Evolutionary conservation across 1,140 invertebrate genomes (phyloP).

Genomic region (Leguminivora glycinivorella): DNA sequence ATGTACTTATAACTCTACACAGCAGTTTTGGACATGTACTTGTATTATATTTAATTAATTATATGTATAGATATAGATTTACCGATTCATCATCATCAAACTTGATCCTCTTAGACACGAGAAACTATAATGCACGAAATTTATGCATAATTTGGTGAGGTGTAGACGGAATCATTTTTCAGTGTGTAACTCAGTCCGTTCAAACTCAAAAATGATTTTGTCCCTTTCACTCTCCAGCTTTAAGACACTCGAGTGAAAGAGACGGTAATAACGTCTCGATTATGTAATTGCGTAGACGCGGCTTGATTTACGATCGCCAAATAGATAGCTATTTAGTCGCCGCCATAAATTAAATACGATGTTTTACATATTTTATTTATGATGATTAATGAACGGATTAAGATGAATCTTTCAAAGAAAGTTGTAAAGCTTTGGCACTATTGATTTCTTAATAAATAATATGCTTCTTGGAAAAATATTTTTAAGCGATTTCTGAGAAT

Average conservation of each 20-base stretch:
- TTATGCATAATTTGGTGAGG: neutral
- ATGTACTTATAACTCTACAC: too few relatives aligned
- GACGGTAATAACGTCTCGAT: neutral
- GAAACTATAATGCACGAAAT: too few relatives aligned
- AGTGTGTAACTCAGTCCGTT: neutral
- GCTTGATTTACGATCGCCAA: constrained; percentile 1
- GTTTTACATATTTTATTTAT: constrained; percentile 8
- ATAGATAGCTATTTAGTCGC: neutral
- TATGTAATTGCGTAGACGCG: neutral
- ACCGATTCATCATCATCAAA: too few relatives aligned
- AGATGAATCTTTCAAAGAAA: constrained; percentile 10
- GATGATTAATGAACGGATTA: constrained; percentile 10
- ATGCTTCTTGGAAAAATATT: neutral
- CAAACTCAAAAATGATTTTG: neutral
- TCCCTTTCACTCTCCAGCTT: neutral
- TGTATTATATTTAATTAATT: too few relatives aligned
- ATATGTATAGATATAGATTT: too few relatives aligned
- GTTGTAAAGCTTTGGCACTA: constrained; percentile 1
- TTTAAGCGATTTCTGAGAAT: neutral
- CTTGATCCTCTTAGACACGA: too few relatives aligned
- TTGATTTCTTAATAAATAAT: neutral
- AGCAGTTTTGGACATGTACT: too few relatives aligned
- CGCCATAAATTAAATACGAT: constrained; percentile 6
- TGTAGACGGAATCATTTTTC: neutral
- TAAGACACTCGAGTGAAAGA: neutral